These are phyloP conservation scores for Argyresthia albistria DNA, from an alignment of 2,888 invertebrate species.

Conservation along the genomic window DNA sequence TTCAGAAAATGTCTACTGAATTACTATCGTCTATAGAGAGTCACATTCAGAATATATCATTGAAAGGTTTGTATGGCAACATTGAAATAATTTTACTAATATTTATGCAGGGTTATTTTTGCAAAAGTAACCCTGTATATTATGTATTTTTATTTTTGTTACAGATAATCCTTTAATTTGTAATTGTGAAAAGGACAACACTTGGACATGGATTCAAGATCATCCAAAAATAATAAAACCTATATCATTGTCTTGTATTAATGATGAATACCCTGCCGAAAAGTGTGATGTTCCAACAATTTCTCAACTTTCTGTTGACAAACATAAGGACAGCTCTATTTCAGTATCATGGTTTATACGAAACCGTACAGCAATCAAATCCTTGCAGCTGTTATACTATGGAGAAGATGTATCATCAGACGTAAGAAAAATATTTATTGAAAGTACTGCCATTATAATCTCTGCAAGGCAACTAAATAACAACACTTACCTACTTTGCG, in stretches of 20 bases:
- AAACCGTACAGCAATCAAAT: constrained; percentile 87
- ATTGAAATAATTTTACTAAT: not conserved
- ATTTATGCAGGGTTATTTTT: too few relatives aligned
- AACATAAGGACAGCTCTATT: constrained; percentile 88
- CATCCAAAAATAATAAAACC: constrained; percentile 75
- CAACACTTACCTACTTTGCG: constrained; percentile 6
- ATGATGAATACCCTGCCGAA: constrained; percentile 55
- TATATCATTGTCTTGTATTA: constrained; percentile 41
- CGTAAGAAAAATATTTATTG: constrained; percentile 23
- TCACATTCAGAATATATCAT: constrained; percentile 82
- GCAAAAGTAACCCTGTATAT: not conserved
- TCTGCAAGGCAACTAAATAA: not conserved
- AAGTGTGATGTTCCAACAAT: constrained; percentile 80
- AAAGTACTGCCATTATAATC: not conserved
- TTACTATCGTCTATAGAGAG: constrained; percentile 87
- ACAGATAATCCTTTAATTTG: constrained; percentile 91
- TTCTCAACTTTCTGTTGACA: constrained; percentile 86
- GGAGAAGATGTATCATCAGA: constrained; percentile 45
- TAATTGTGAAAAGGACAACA: constrained; percentile 90
- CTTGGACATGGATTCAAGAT: constrained; percentile 94
- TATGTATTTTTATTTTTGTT: constrained; percentile 18
- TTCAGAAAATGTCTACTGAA: constrained; percentile 84
- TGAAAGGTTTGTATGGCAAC: constrained; percentile 78
- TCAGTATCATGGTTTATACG: constrained; percentile 91
- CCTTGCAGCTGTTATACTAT: constrained; percentile 88